Conservation (phyloP, 92 coral and sea anemone genomes). For the Meandrina meandrites region DNA sequence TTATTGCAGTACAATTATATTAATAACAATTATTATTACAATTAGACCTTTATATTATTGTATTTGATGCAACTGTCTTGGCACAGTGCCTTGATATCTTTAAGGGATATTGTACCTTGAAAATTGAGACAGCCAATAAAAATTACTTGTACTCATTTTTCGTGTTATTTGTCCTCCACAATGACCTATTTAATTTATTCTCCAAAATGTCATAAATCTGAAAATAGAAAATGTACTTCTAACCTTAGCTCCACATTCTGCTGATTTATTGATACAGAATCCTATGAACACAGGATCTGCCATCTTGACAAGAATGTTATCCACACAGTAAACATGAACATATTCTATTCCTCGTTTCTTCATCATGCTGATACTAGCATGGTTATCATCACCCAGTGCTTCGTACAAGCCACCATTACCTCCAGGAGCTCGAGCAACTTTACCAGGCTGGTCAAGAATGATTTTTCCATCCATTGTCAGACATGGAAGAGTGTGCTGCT, state of each 20-base stretch:
- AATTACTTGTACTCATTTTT: too few species aligned
- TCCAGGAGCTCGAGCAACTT: conserved; percentile 94
- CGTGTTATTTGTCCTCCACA: too few species aligned
- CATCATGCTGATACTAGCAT: conserved; percentile 60
- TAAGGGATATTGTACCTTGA: too few species aligned
- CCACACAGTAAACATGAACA: conserved; percentile 92
- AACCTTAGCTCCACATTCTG: conserved; percentile 98
- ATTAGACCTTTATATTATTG: too few species aligned
- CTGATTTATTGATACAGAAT: conserved; percentile 75
- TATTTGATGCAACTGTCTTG: too few species aligned
- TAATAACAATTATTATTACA: too few species aligned
- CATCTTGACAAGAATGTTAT: conserved; percentile 91
- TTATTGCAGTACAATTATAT: too few species aligned
- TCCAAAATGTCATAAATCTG: background rate
- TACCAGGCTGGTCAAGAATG: conserved; percentile 68
- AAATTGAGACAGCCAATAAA: too few species aligned
- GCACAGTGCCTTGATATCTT: too few species aligned
- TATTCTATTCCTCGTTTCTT: conserved; percentile 79
- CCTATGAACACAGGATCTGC: conserved; percentile 97
- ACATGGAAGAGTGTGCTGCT: conserved; percentile 92
- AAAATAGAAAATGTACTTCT: background rate
- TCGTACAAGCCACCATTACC: conserved; percentile 96
- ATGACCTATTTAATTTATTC: too few species aligned
- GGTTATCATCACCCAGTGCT: conserved; percentile 56
- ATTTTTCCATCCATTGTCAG: conserved; percentile 86